Percentiles rank a stretch among this genome's conserved stretches.
Conservation (phyloP, 2,113 vertebrate genomes). For the Pseudorasbora parva region DNA sequence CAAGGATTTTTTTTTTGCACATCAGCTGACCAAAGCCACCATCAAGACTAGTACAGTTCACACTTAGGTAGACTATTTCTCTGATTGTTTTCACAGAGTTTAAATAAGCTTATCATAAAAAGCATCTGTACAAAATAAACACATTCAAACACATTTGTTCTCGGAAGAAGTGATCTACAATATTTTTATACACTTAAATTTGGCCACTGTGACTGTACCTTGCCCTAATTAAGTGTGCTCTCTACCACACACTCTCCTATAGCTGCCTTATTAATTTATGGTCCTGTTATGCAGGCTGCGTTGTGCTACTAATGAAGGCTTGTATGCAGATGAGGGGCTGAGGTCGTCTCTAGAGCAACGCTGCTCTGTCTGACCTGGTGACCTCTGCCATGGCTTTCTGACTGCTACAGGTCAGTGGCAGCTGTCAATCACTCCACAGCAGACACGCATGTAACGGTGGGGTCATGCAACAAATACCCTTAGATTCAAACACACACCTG, state of each 20-base stretch:
- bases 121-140: neutral
- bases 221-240: slow-evolving; percentile 55
- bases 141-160: neutral
- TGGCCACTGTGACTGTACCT: slow-evolving; percentile 36
- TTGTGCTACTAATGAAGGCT: slow-evolving; percentile 79
- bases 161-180: neutral
- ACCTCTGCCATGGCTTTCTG: slow-evolving; percentile 77
- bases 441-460: slow-evolving; percentile 41
- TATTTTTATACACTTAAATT: slow-evolving; percentile 28
- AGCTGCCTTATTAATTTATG: slow-evolving; percentile 80
- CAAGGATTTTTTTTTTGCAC: neutral
- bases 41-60: neutral
- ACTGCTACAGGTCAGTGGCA: slow-evolving; percentile 80
- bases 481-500: slow-evolving; percentile 30
- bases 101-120: neutral
- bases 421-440: slow-evolving; percentile 76
- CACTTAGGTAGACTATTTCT: neutral
- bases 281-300: slow-evolving; percentile 78
- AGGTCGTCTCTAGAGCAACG: slow-evolving; percentile 78
- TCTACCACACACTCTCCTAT: slow-evolving; percentile 51
- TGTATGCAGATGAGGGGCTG: slow-evolving; percentile 80
- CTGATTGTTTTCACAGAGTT: neutral
- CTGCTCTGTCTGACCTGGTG: slow-evolving; percentile 64
- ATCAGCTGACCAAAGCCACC: neutral
- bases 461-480: slow-evolving; percentile 38